Base-by-base conservation (phyloP, 2,888 invertebrate genomes). In the Dysmachus trigonus region DNA sequence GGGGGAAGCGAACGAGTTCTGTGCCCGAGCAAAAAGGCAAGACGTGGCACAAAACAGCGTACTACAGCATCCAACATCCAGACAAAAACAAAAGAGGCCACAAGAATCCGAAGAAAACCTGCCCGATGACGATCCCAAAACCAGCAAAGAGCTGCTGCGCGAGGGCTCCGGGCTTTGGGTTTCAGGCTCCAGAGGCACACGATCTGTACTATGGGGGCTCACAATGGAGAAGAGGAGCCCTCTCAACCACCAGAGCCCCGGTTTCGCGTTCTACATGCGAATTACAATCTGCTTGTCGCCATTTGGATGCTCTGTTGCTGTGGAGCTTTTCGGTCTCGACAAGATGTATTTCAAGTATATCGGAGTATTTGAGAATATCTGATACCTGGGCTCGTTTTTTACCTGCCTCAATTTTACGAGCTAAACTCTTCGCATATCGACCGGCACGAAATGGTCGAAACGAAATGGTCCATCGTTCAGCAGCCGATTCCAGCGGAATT, bases 1-100 rank as follows among this genome's bases (percentile, higher is more conserved):
- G 71, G 83, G 71, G 83, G 71, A 83, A 41, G 83, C 41, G 72
- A 83, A 72, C 83, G 83, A 83, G 83, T 71, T 83, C 41, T 35
- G 22, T 53, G 47, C 62, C 62, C 53, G 53, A 31, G 81, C 33
- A 81, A 81, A 81, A 81, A 53, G 33, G 53, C 53, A 81, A 81
- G 62, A 53, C 47, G 22, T 71, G 38, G 18, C 31, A 38, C 71
- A 72, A 35, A 83, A 30, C 10, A 72, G 38, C 10, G 83, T 13
- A 38, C 72, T 27, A 38, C 22, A 72, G 2, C 72, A 53, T 15
- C 30, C 51, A 72, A 30, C n/a, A 72, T 38, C 27, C 72, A 27
- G 27, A 41, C 83, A 27, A 83, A 71, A 71, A 33, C 53, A 13
- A 62, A 76, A 79, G 41, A 47, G 47, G 77, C 27, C 35, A 47